Evolutionary conservation across 2,888 invertebrate species (phyloP).

Genomic region (Plebejus argus): DNA sequence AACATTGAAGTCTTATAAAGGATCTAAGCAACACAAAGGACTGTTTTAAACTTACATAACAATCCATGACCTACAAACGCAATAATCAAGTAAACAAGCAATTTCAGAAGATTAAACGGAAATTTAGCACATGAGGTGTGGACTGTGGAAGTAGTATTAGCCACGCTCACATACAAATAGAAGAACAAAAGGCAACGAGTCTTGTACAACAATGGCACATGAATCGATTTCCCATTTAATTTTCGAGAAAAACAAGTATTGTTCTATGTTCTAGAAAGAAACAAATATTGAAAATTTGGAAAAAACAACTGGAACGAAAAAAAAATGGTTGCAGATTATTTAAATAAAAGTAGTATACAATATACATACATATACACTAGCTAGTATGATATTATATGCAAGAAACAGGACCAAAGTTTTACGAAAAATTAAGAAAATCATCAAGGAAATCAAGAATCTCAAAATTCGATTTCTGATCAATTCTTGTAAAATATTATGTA

Average conservation of each 20-base stretch:
- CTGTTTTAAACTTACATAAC: background rate
- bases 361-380: too few relatives aligned
- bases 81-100: constrained; percentile 1
- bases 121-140: constrained; percentile 32
- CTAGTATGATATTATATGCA: too few relatives aligned
- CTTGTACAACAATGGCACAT: background rate
- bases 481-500: too few relatives aligned
- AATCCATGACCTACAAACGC: constrained; percentile 10
- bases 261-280: background rate
- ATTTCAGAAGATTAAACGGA: constrained; percentile 32
- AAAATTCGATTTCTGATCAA: too few relatives aligned
- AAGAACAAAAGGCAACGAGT: constrained; percentile 20
- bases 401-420: too few relatives aligned
- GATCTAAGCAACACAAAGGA: background rate
- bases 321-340: too few relatives aligned
- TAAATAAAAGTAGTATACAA: too few relatives aligned
- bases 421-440: too few relatives aligned
- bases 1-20: background rate
- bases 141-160: constrained; percentile 24
- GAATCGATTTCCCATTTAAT: constrained; percentile 14
- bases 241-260: background rate
- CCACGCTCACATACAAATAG: background rate
- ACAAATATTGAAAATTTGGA: background rate
- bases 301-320: background rate
- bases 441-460: too few relatives aligned